Base-by-base conservation (phyloP, 2,888 invertebrate genomes). In the Hirudinaria manillensis region DNA sequence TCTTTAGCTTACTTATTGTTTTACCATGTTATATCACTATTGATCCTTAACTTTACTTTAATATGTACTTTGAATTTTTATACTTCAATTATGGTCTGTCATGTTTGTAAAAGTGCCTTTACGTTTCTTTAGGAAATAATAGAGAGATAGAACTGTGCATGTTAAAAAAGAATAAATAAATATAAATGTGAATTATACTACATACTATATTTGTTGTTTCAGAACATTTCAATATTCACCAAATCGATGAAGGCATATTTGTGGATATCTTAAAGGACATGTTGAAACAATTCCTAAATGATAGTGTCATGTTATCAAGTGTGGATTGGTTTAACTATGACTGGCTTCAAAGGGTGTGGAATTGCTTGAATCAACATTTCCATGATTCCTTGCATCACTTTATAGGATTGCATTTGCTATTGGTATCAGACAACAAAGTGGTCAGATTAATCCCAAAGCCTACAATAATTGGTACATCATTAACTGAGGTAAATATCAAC, bases 271-370 rank as follows among this genome's bases (percentile, higher is more conserved):
- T 36, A 13, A 38, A 24, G 27, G 19, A 7, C 13, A 32, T 38
- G n/a, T 70, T 38, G n/a, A 36, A 70, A 24, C 6, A 70, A 7
- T 51, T 36, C 16, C 10, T 45, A 71, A n/a, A 34, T 27, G 51
- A 45, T n/a, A 10, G 21, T 16, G 38, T 24, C 10, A 13, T 16
- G 19, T 45, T 29, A 24, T 36, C 24, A 53, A 70, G 16, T 45
- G 3, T 51, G 24, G 55, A 32, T 29, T 75, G 75, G 75, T 68
- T 75, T 24, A 53, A 3, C 7, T 27, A 34, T 24, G 32, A 75
- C 16, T 75, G 75, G 75, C 32, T 75, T n/a, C 19, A 38, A 21
- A 51, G 29, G 21, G 7, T 75, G 45, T 75, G 75, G 75, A 32
- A 21, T n/a, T 70, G 67, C 38, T 55, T 75, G 24, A 51, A 55